These are phyloP conservation scores for Zaprionus kolodkinae DNA, from an alignment of 1,140 invertebrate species.

Conservation along the genomic window DNA sequence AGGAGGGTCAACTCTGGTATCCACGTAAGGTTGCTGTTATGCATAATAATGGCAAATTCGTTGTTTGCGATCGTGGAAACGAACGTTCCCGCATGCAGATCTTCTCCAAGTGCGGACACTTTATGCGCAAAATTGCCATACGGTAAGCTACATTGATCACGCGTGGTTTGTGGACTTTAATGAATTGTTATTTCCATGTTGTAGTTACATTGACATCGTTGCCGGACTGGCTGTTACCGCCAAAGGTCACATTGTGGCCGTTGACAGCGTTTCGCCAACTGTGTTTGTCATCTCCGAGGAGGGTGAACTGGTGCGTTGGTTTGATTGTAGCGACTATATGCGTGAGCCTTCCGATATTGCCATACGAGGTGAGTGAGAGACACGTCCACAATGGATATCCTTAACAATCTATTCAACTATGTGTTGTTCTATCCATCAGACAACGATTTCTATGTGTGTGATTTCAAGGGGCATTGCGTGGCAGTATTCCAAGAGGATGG, in stretches of 20 bases:
- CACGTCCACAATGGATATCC: neutral
- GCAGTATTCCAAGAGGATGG: slow-evolving; percentile 97
- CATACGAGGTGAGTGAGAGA: slow-evolving; percentile 89
- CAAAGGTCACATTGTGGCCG: slow-evolving; percentile 96
- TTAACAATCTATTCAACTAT: neutral
- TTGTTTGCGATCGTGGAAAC: slow-evolving; percentile 98
- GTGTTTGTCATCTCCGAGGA: slow-evolving; percentile 97
- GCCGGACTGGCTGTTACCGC: slow-evolving; percentile 96
- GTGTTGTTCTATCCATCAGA: slow-evolving; percentile 85
- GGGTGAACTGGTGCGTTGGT: slow-evolving; percentile 96
- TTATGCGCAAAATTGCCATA: slow-evolving; percentile 96
- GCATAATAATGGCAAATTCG: slow-evolving; percentile 93
- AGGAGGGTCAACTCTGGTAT: slow-evolving; percentile 98
- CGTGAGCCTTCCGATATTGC: slow-evolving; percentile 98
- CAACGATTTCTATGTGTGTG: slow-evolving; percentile 98
- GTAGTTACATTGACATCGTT: slow-evolving; percentile 97
- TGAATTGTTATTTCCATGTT: neutral
- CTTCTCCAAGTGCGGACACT: slow-evolving; percentile 94
- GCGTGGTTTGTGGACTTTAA: too few species aligned
- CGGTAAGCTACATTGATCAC: slow-evolving; percentile 58
- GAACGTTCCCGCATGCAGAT: slow-evolving; percentile 98
- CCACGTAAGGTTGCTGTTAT: slow-evolving; percentile 98
- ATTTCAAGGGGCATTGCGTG: slow-evolving; percentile 99
- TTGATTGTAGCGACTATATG: slow-evolving; percentile 98
- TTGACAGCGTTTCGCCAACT: slow-evolving; percentile 98